phyloP scores from a whole-genome alignment of 2,888 invertebrate species.

The Sycophila texana region DNA sequence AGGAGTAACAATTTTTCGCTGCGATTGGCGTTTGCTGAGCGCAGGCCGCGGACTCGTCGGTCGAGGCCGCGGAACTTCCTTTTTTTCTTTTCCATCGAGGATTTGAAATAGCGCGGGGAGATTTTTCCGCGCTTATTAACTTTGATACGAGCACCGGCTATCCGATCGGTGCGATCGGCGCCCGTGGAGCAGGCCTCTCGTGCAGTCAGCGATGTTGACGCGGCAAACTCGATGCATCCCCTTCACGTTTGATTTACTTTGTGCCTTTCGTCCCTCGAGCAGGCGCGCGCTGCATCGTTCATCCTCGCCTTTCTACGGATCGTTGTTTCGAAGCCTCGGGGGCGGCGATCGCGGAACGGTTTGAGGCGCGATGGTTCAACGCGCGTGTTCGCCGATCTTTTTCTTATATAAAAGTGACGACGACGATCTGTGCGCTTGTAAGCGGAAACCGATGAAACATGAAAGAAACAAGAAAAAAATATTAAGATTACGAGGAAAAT shows the following conservation, averaged over 20 bases:
- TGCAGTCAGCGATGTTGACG: too few relatives aligned
- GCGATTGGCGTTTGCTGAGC: neutral
- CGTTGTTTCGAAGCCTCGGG: neutral
- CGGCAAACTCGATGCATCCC: neutral
- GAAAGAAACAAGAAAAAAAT: slow-evolving; percentile 42
- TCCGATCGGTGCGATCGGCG: slow-evolving; percentile 9
- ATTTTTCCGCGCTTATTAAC: neutral
- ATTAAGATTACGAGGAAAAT: slow-evolving; percentile 37
- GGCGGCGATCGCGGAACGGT: slow-evolving; percentile 31
- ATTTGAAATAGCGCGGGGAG: too few relatives aligned
- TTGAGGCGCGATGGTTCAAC: slow-evolving; percentile 29
- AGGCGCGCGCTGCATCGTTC: slow-evolving; percentile 25
- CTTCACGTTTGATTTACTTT: slow-evolving; percentile 67
- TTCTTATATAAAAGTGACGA: slow-evolving; percentile 7
- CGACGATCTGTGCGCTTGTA: neutral
- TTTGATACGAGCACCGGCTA: slow-evolving; percentile 18
- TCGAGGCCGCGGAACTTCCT: too few relatives aligned
- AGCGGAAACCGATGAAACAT: slow-evolving; percentile 46
- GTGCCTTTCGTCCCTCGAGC: slow-evolving; percentile 68
- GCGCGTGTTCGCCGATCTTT: slow-evolving; percentile 5
- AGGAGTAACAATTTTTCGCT: neutral
- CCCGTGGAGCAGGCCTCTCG: neutral
- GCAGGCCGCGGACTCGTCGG: too few relatives aligned
- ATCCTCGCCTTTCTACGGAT: slow-evolving; percentile 8
- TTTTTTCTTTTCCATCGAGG: too few relatives aligned